Evolutionary conservation across 37 sponge, comb jelly and placozoan genomes (phyloP), one percentile per base, ranked within the genome.

Genomic region (Spongilla lacustris): DNA sequence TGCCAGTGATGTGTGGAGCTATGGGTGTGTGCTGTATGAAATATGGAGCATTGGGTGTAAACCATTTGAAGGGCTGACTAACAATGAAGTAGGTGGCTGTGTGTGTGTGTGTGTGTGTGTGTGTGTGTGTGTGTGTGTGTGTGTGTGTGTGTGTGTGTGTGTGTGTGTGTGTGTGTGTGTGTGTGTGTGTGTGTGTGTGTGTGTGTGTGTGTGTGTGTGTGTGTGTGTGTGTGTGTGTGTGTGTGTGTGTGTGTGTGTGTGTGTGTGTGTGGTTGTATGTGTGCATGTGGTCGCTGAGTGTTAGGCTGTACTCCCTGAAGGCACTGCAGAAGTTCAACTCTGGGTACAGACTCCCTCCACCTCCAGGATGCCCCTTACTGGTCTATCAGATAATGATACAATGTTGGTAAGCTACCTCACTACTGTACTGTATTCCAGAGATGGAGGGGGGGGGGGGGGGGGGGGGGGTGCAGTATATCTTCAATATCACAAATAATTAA

Each of bases 311-410:
- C 1, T 17, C 58, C 2, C n/a, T 32, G 66, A 36, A 87, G 88
- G 31, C 75, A 33, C 17, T 81, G 0, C 66, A 81, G 41, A 33
- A 68, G 50, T 48, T 87, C 24, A 77, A 87, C 19, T 34, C 34
- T 19, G 88, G 88, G 67, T 35, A 75, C 21, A 73, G 74, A 33
- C 74, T 73, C 32, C 74, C 74, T 73, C 74, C 74, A 22, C 74
- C 74, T 1, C 74, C 74, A 34, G 74, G 74, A 9, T 73, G 74
- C 13, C 74, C 74, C 1, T 14, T 31, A 31, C 17, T 33, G 32
- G 0, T 73, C 32, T 73, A 73, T 33, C 30, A 73, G 74, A 31
- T 34, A 0, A 73, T 73, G 74, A 73, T 73, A 73, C 3, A 73
- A 33, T 73, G 74, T 26, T 73, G 74, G 74, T 73, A 22, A 34